These are phyloP conservation scores for Lithosia quadra DNA, from an alignment of 2,888 invertebrate species.

Conservation along the genomic window DNA sequence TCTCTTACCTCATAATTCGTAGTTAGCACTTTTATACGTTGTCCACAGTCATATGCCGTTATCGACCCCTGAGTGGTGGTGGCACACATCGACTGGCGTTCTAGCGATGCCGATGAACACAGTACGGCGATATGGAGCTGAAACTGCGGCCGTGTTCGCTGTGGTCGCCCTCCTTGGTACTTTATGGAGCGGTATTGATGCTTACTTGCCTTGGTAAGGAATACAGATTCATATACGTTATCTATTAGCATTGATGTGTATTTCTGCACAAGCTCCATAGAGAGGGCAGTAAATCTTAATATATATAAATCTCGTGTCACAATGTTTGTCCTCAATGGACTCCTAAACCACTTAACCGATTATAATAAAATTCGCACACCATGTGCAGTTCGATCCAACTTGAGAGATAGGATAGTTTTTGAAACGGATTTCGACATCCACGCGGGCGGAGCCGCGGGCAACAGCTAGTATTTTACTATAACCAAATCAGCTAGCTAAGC, in stretches of 20 bases:
- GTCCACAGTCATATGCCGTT: constrained; percentile 89
- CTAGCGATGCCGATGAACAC: constrained; percentile 93
- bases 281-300: neutral
- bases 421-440: too few species aligned
- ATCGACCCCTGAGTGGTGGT: constrained; percentile 95
- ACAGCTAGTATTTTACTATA: too few species aligned
- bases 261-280: neutral
- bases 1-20: neutral
- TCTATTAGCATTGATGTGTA: neutral
- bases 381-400: too few species aligned
- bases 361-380: too few species aligned
- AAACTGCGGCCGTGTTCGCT: constrained; percentile 90
- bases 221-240: neutral
- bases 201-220: constrained; percentile 90
- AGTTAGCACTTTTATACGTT: neutral
- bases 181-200: constrained; percentile 93
- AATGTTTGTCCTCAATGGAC: too few species aligned
- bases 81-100: constrained; percentile 93
- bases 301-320: too few species aligned
- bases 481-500: too few species aligned
- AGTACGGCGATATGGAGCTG: constrained; percentile 91
- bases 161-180: constrained; percentile 91
- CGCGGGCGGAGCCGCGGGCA: too few species aligned
- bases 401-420: too few species aligned
- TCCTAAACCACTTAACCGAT: too few species aligned